Conservation (phyloP, 2,113 vertebrate species). For the Myxocyprinus asiaticus region DNA sequence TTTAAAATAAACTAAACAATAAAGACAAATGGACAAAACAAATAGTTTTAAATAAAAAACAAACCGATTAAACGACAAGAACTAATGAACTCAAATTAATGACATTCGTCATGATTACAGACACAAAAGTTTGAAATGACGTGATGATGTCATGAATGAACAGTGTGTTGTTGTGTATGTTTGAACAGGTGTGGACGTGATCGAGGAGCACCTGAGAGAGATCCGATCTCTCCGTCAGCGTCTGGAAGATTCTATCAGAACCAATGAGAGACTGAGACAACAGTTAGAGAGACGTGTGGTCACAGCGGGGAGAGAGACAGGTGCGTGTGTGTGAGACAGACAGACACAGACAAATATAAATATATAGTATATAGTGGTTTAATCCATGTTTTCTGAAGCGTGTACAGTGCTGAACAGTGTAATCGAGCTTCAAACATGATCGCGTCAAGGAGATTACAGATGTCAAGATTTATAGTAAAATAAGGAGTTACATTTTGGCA, state of each 20-base stretch:
- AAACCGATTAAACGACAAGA: neutral
- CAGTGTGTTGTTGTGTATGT: neutral
- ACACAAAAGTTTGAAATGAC: neutral
- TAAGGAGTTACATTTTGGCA: too few relatives aligned
- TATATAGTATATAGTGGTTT: too few relatives aligned
- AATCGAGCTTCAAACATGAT: too few relatives aligned
- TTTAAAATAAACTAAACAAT: too few relatives aligned
- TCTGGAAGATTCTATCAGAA: conserved; percentile 90
- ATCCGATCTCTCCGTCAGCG: conserved; percentile 86
- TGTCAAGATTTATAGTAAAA: too few relatives aligned
- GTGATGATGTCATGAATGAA: too few relatives aligned
- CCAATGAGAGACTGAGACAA: conserved; percentile 85
- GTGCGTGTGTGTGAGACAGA: conserved; percentile 64
- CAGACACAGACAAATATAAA: too few relatives aligned
- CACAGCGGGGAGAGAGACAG: conserved; percentile 63
- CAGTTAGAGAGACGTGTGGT: conserved; percentile 85
- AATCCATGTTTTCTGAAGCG: too few relatives aligned
- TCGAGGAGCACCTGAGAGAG: conserved; percentile 88
- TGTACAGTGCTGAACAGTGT: too few relatives aligned
- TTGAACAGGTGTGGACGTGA: conserved; percentile 78
- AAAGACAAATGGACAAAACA: too few relatives aligned
- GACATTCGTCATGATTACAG: neutral
- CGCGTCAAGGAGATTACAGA: too few relatives aligned
- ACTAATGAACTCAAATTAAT: neutral
- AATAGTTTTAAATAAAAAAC: too few relatives aligned